Evolutionary conservation across 2,797 vertebrate genomes (phyloP).

Genomic region (Sebastolobus alascanus): DNA sequence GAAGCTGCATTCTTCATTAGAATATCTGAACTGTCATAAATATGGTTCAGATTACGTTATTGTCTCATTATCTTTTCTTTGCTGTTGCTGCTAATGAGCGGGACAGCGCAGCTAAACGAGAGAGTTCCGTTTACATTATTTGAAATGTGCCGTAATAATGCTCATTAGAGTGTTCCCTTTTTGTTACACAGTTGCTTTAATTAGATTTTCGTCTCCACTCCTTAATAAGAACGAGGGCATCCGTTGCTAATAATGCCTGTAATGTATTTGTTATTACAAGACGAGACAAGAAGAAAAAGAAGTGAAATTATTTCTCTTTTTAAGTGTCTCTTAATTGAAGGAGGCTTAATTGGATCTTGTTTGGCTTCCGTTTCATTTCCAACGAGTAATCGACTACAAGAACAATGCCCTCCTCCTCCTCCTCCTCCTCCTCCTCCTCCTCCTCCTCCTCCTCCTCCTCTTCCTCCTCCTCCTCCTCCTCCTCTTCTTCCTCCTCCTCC

Average conservation of each 20-base stretch:
- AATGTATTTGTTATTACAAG: slow-evolving; percentile 84
- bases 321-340: slow-evolving; percentile 79
- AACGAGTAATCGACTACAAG: slow-evolving; percentile 60
- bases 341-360: slow-evolving; percentile 76
- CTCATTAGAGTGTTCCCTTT: slow-evolving; percentile 81
- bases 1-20: slow-evolving; percentile 71
- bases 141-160: slow-evolving; percentile 81
- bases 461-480: too few relatives aligned
- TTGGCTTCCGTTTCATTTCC: slow-evolving; percentile 70
- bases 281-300: slow-evolving; percentile 72
- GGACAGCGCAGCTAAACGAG: slow-evolving; percentile 81
- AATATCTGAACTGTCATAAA: slow-evolving; percentile 78
- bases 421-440: not conserved
- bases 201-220: slow-evolving; percentile 71
- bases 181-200: slow-evolving; percentile 78
- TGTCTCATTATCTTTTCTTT: slow-evolving; percentile 84
- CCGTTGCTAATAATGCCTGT: slow-evolving; percentile 79
- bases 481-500: rapidly evolving
- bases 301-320: slow-evolving; percentile 73
- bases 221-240: slow-evolving; percentile 59
- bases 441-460: too few relatives aligned
- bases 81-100: slow-evolving; percentile 81
- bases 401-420: slow-evolving; percentile 16
- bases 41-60: slow-evolving; percentile 74
- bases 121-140: slow-evolving; percentile 81